These are phyloP conservation scores for Eupithecia subfuscata DNA, from an alignment of 2,888 invertebrate species.

Conservation along the genomic window DNA sequence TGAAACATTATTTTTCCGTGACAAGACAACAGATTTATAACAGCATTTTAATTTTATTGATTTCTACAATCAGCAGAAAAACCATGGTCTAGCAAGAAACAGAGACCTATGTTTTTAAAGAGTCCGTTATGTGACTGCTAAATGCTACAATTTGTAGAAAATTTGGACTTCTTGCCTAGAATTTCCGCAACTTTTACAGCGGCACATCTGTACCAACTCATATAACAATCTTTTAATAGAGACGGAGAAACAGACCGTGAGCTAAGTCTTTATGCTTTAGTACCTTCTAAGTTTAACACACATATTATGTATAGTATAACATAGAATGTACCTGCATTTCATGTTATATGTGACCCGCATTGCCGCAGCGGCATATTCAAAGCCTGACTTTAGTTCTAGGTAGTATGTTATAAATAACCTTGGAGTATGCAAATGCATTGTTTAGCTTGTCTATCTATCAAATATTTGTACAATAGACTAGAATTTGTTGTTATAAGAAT, in stretches of 20 bases:
- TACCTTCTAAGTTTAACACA: background rate
- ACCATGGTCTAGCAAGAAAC: background rate
- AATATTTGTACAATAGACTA: too few species aligned
- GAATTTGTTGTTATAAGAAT: too few species aligned
- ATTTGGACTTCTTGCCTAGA: background rate
- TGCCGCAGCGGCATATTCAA: background rate
- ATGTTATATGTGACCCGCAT: background rate
- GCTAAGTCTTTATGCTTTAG: background rate
- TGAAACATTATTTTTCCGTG: too few species aligned
- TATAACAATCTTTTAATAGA: background rate
- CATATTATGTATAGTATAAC: too few species aligned
- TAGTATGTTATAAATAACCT: background rate
- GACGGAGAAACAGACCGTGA: background rate
- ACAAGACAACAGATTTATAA: background rate
- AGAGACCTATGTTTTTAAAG: background rate
- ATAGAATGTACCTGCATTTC: too few species aligned
- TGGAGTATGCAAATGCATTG: background rate
- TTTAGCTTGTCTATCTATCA: background rate
- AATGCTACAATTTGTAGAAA: background rate
- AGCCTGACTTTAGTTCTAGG: background rate
- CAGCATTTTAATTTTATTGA: background rate
- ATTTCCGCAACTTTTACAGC: background rate
- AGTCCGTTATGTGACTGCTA: too few species aligned
- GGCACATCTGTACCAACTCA: background rate
- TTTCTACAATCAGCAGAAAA: background rate